Base-by-base conservation (phyloP, 2,888 invertebrate genomes). In the Trypoxylon attenuatum region DNA sequence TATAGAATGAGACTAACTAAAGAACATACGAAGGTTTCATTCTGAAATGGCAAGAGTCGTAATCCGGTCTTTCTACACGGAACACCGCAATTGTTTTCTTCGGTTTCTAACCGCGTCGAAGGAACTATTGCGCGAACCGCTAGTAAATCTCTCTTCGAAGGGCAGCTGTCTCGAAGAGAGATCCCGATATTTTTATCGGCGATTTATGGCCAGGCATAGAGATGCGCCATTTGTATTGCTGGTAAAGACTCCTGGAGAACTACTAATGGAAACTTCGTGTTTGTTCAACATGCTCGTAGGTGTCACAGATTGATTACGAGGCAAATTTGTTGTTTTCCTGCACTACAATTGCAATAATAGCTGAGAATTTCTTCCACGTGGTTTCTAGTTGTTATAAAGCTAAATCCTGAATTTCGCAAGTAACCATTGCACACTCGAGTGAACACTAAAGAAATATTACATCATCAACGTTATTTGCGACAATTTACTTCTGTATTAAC, bases 221-320 rank as follows among this genome's bases (percentile, higher is more conserved):
- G 29, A 56, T 41, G 52, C 43, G 55, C 61, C 52, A 43, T 65
- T 56, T 52, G 51, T 65, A 49, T 61, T 61, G 56, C 61, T 65
- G n/a, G 61, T 59, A 47, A 51, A 47, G 47, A 55, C 47, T 21
- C 51, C 51, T 18, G 51, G n/a, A 25, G 55, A 43, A 55, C 55
- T 65, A 55, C 65, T 65, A 65, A 65, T 65, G 65, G 65, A 65
- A 65, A 61, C 61, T 61, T 50, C 65, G 61, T 65, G 65, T 65
- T 51, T 38, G 56, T 51, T 46, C 51, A 61, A 13, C n/a, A 13
- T 33, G 10, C 33, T 13, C n/a, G 33, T 33, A 33, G 55, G 55
- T 50, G 42, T 52, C 61, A 55, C 43, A 55, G 61, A 61, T 61
- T 65, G 55, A 51, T 38, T 46, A 42, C 38, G 53, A 61, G 61